These are phyloP conservation scores for Anabas testudineus DNA, from an alignment of 2,797 vertebrate species.

Conservation along the genomic window DNA sequence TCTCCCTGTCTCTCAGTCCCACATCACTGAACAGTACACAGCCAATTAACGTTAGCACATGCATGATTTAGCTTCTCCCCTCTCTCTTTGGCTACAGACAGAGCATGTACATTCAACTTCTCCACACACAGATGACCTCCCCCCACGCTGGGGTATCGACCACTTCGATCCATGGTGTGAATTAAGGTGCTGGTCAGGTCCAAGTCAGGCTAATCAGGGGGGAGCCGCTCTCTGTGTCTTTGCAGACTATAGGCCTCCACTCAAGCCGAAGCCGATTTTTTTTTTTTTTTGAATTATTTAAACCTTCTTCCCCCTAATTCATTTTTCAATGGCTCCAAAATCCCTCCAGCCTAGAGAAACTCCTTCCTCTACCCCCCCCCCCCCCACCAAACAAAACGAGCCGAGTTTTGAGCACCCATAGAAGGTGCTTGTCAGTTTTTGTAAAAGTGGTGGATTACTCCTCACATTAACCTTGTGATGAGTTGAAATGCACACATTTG, in stretches of 20 bases:
- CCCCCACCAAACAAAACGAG: conserved; percentile 38
- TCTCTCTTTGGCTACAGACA: conserved; percentile 71
- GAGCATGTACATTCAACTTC: conserved; percentile 65
- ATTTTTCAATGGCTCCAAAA: conserved; percentile 82
- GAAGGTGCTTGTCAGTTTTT: conserved; percentile 58
- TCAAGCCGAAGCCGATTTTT: conserved; percentile 73
- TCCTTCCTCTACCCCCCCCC: conserved; percentile 12
- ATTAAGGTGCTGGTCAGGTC: conserved; percentile 84
- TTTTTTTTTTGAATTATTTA: conserved; percentile 82
- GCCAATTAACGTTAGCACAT: conserved; percentile 83
- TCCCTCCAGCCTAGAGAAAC: conserved; percentile 59
- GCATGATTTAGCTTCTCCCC: conserved; percentile 81
- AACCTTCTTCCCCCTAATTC: conserved; percentile 78
- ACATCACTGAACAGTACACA: conserved; percentile 79
- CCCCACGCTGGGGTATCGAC: conserved; percentile 69
- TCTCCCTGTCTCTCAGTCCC: conserved; percentile 76
- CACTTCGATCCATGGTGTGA: conserved; percentile 74
- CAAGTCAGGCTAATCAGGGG: conserved; percentile 76
- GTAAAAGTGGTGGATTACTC: conserved; percentile 42
- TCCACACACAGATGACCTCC: conserved; percentile 57
- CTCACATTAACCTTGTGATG: conserved; percentile 40
- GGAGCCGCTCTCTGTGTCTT: conserved; percentile 70
- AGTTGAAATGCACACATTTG: conserved; percentile 40
- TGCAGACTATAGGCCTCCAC: conserved; percentile 68
- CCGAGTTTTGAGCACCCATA: conserved; percentile 53